Percentiles rank a stretch among this genome's conserved stretches.
These are phyloP conservation scores for Pseudomyrmex cubaensis DNA, from an alignment of 1,140 invertebrate species.

Conservation along the genomic window DNA sequence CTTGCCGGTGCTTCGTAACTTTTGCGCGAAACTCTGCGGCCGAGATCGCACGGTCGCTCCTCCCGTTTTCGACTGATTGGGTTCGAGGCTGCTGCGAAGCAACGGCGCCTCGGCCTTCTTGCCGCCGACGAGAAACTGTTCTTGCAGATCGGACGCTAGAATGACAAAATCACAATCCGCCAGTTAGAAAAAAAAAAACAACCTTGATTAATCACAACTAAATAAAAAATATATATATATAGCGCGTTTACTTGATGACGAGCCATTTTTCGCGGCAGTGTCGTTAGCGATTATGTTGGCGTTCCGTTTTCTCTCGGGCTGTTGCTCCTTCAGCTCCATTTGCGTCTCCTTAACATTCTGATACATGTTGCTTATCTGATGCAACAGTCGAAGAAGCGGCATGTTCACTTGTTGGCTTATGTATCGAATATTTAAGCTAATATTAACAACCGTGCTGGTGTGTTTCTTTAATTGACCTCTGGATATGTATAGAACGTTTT, in stretches of 20 bases:
- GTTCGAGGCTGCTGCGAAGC: constrained; percentile 81
- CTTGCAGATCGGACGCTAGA: constrained; percentile 88
- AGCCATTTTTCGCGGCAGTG: constrained; percentile 84
- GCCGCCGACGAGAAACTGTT: constrained; percentile 81
- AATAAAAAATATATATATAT: constrained; percentile 8
- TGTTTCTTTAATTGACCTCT: constrained; percentile 95
- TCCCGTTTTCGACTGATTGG: constrained; percentile 83
- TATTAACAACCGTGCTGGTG: constrained; percentile 94
- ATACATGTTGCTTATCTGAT: constrained; percentile 99
- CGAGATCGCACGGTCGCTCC: constrained; percentile 89
- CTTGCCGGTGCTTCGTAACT: constrained; percentile 92
- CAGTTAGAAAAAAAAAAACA: no score
- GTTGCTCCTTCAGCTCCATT: constrained; percentile 93
- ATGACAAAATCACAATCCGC: not conserved
- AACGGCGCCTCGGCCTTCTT: constrained; percentile 85
- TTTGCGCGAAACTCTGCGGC: constrained; percentile 95
- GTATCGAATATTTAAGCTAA: constrained; percentile 93
- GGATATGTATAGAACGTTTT: constrained; percentile 94
- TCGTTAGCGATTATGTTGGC: constrained; percentile 82
- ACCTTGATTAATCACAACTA: no score
- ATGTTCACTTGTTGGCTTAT: constrained; percentile 98
- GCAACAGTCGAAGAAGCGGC: constrained; percentile 95
- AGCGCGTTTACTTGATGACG: constrained; percentile 85
- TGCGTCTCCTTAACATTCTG: constrained; percentile 98
- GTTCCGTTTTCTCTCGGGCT: constrained; percentile 84